These are phyloP conservation scores for Sarotherodon lohbergeri DNA, from an alignment of 2,113 vertebrate species.

Conservation along the genomic window DNA sequence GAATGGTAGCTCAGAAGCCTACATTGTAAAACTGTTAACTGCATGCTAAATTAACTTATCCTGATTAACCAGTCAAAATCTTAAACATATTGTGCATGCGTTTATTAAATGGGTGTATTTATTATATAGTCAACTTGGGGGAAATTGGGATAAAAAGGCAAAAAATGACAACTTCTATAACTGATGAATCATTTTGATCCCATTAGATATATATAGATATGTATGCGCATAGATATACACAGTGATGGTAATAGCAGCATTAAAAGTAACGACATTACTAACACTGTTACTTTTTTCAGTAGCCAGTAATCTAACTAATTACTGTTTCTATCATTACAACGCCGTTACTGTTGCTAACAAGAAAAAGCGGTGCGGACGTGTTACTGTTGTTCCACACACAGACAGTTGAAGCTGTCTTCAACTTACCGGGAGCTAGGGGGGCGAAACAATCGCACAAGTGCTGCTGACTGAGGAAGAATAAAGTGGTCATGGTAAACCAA, in stretches of 20 bases:
- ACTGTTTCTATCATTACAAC: not conserved
- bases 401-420: not conserved
- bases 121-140: not conserved
- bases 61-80: not conserved
- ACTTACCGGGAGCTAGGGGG: accelerated
- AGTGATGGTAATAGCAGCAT: not conserved
- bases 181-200: not conserved
- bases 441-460: not conserved
- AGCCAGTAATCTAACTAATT: not conserved
- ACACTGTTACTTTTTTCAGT: not conserved
- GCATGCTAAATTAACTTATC: not conserved
- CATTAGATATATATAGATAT: not conserved
- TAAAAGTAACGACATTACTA: not conserved
- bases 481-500: not conserved
- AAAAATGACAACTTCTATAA: not conserved
- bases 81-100: not conserved
- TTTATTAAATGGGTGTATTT: not conserved
- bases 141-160: not conserved
- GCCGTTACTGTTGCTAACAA: not conserved
- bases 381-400: too few species aligned
- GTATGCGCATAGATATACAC: not conserved
- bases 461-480: not conserved
- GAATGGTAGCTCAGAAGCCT: not conserved
- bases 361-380: not conserved
- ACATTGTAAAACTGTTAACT: not conserved